Evolutionary conservation across 2,113 vertebrate genomes (phyloP).

Genomic region (Ameiurus melas): DNA sequence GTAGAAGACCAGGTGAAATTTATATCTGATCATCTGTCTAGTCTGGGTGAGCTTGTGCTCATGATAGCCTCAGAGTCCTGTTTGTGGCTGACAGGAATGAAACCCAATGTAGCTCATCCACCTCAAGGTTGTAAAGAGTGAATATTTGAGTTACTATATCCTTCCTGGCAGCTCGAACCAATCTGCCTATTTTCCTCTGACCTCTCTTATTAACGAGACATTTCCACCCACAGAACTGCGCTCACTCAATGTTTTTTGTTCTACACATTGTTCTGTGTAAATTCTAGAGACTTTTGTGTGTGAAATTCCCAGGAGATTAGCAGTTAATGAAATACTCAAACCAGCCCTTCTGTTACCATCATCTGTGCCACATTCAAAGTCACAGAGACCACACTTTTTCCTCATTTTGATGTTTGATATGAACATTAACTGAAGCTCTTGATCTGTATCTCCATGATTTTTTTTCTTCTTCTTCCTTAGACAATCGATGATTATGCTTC

Average conservation of each 20-base stretch:
- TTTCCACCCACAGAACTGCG: neutral
- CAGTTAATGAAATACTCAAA: neutral
- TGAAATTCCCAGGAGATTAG: neutral
- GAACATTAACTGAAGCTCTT: neutral
- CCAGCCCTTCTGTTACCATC: neutral
- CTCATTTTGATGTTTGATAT: neutral
- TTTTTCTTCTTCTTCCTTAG: neutral
- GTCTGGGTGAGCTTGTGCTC: too few relatives aligned
- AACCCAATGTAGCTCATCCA: too few relatives aligned
- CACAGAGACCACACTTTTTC: neutral
- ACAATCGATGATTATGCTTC: neutral
- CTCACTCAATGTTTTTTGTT: neutral
- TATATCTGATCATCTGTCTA: too few relatives aligned
- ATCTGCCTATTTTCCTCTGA: neutral
- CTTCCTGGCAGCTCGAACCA: neutral
- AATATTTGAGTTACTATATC: neutral
- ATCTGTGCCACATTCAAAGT: neutral
- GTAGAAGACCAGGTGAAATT: neutral
- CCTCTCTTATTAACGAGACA: neutral
- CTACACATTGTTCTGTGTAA: neutral
- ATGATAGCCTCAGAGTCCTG: too few relatives aligned
- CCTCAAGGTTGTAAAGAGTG: neutral
- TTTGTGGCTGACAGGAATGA: too few relatives aligned
- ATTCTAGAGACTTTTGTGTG: neutral
- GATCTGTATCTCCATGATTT: neutral